phyloP scores from a whole-genome alignment of 2,797 vertebrate species.

The Phoebastria nigripes region DNA sequence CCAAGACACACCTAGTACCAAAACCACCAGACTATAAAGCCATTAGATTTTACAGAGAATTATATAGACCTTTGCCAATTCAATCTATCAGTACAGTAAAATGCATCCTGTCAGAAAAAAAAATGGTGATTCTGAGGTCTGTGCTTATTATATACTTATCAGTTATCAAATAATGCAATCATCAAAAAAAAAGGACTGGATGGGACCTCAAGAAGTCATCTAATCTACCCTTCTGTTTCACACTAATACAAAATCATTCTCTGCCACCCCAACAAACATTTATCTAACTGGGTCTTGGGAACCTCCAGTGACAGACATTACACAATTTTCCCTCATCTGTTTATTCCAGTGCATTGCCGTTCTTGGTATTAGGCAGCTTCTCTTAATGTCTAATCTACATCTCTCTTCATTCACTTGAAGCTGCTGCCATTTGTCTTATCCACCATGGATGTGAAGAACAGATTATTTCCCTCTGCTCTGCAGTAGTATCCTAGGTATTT shows the following conservation, averaged over 20 bases:
- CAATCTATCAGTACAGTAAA: neutral
- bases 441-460: neutral
- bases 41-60: neutral
- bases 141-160: neutral
- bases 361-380: neutral
- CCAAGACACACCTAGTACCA: neutral
- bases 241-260: neutral
- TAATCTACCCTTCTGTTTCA: neutral
- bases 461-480: neutral
- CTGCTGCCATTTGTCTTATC: neutral
- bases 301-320: neutral
- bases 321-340: neutral
- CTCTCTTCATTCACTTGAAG: neutral
- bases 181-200: neutral
- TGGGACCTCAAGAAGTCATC: neutral
- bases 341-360: neutral
- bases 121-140: neutral
- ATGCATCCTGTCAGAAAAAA: neutral
- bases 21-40: neutral
- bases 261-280: neutral
- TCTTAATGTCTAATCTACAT: neutral
- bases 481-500: neutral
- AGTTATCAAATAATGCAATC: neutral
- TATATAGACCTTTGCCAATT: neutral
- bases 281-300: neutral